Conservation (phyloP, 2,797 vertebrate species). For the Sebastes dallii region DNA sequence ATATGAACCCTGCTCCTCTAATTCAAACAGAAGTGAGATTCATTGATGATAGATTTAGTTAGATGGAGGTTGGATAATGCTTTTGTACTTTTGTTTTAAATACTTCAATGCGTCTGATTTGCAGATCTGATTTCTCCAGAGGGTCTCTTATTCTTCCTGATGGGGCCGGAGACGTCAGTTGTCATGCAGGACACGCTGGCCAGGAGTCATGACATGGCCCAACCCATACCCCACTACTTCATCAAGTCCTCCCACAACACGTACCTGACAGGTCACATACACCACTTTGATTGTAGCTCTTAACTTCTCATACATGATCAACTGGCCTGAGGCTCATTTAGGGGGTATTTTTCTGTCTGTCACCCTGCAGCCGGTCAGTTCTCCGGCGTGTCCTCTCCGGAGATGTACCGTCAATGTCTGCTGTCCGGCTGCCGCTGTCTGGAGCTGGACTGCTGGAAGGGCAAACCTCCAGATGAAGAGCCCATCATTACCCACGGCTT, state of each 20-base stretch:
- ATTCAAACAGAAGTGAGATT: conserved; percentile 90
- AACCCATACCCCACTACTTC: conserved; percentile 94
- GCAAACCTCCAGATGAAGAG: conserved; percentile 94
- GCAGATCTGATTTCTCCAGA: conserved; percentile 94
- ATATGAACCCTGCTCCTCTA: conserved; percentile 89
- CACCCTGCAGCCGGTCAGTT: conserved; percentile 91
- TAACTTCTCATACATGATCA: not conserved
- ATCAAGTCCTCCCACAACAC: conserved; percentile 99
- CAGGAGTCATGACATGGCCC: conserved; percentile 92
- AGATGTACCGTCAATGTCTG: conserved; percentile 97
- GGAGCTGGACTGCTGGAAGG: conserved; percentile 99
- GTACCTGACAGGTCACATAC: conserved; percentile 90
- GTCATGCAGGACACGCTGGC: conserved; percentile 88
- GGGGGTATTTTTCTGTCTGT: not conserved
- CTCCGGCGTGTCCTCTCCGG: conserved; percentile 93
- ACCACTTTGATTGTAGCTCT: not conserved
- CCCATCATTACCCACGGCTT: conserved; percentile 98
- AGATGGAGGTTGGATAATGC: not conserved
- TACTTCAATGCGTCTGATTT: not conserved
- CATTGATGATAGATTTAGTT: fast-evolving
- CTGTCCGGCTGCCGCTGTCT: conserved; percentile 95
- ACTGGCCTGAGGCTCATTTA: not conserved
- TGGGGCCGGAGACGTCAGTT: conserved; percentile 91
- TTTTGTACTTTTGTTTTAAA: not conserved
- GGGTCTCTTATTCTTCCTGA: conserved; percentile 92